Evolutionary conservation across 2,888 invertebrate genomes (phyloP).

Genomic region (Drosophila acutilabella): DNA sequence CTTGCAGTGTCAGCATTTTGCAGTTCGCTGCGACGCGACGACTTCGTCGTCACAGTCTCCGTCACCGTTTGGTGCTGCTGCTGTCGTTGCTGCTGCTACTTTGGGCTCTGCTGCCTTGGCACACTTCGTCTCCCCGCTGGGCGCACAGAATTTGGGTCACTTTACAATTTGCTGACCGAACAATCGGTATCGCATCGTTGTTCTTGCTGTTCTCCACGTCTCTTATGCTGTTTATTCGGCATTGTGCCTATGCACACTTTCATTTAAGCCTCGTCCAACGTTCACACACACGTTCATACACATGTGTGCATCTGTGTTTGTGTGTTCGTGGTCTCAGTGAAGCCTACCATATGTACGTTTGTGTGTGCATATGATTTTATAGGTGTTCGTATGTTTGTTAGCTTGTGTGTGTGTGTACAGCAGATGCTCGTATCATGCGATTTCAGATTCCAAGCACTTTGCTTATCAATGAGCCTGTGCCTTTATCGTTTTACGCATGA

Average conservation of each 20-base stretch:
- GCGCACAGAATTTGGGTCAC: conserved; percentile 76
- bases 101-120: conserved; percentile 66
- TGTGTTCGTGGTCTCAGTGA: not conserved
- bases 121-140: conserved; percentile 72
- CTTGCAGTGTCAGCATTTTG: conserved; percentile 79
- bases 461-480: conserved; percentile 50
- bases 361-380: not conserved
- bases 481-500: conserved; percentile 65
- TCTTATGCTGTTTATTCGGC: conserved; percentile 58
- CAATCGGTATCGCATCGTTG: conserved; percentile 53
- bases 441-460: conserved; percentile 14
- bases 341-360: not conserved
- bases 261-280: conserved; percentile 43
- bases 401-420: not conserved
- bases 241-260: conserved; percentile 63
- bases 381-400: not conserved
- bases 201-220: conserved; percentile 44
- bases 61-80: conserved; percentile 41
- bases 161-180: conserved; percentile 78
- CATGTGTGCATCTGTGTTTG: conserved; percentile 3
- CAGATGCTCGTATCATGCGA: conserved; percentile 14
- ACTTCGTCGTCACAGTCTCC: conserved; percentile 26
- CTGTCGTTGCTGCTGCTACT: conserved; percentile 20
- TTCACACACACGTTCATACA: not conserved
- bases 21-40: conserved; percentile 47